Conservation (phyloP, 2,888 invertebrate genomes). For the Lasioglossum villosulum region DNA sequence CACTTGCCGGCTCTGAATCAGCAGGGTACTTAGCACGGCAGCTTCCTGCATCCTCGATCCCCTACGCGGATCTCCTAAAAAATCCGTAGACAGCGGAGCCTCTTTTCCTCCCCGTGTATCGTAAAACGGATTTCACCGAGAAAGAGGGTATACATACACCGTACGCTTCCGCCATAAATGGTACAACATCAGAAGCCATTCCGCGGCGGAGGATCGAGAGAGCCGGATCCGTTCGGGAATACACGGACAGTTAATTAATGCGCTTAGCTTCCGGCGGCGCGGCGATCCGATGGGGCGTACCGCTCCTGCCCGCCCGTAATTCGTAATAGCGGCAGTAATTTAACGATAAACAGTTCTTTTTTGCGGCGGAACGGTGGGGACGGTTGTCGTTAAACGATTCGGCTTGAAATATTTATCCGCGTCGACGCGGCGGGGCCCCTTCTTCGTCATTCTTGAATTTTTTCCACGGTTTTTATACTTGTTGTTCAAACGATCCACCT, state of each 20-base stretch:
- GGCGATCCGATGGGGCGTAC: background rate
- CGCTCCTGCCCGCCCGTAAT: background rate
- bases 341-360: slow-evolving; percentile 6
- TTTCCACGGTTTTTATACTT: too few species aligned
- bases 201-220: slow-evolving; percentile 1
- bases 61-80: background rate
- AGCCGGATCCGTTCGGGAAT: slow-evolving; percentile 7
- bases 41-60: background rate
- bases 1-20: background rate
- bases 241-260: slow-evolving; percentile 9
- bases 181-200: slow-evolving; percentile 2
- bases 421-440: background rate
- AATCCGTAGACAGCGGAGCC: background rate
- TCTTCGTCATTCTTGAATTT: background rate
- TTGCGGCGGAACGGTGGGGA: background rate
- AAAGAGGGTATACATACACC: background rate
- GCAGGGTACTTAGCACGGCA: background rate
- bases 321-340: slow-evolving; percentile 9
- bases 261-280: slow-evolving; percentile 8
- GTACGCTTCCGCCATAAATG: slow-evolving; percentile 11
- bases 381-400: slow-evolving; percentile 20
- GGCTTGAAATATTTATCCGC: background rate
- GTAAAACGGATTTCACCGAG: background rate
- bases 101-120: background rate
- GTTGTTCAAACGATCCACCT: slow-evolving; percentile 10